These are phyloP conservation scores for Poecilia latipinna DNA, from an alignment of 2,113 vertebrate species.

Conservation along the genomic window DNA sequence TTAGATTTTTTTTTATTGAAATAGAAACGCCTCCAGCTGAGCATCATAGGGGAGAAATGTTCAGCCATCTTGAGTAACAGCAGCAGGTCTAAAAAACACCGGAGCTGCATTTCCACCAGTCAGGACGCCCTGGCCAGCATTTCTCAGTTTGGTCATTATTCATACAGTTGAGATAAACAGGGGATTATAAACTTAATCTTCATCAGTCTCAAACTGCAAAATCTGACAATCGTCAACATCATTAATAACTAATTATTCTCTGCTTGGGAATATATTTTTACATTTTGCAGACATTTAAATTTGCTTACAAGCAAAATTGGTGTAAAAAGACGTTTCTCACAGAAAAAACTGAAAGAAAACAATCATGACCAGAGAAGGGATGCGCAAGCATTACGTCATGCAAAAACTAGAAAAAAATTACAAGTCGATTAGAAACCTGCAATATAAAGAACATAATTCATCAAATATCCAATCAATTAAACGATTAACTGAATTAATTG, in stretches of 20 bases:
- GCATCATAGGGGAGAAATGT: neutral
- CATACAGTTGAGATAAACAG: too few species aligned
- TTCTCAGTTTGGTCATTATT: neutral
- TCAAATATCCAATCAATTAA: neutral
- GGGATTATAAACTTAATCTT: neutral
- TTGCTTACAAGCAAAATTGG: neutral
- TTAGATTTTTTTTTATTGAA: neutral
- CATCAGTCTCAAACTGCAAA: neutral
- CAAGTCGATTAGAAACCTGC: neutral
- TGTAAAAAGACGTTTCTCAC: neutral
- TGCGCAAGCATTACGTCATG: neutral
- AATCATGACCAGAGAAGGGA: neutral
- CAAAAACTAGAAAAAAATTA: neutral
- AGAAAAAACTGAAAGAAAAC: neutral
- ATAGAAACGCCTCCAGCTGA: conserved; percentile 8
- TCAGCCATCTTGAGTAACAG: conserved; percentile 1
- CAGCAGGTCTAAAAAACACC: neutral
- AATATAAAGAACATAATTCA: neutral
- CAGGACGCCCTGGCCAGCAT: too few species aligned
- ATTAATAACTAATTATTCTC: neutral
- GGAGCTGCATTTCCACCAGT: neutral
- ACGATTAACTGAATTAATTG: neutral
- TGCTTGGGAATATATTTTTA: neutral
- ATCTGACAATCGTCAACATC: neutral
- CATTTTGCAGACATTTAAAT: neutral